phyloP scores from a whole-genome alignment of 2,113 vertebrate species.

The Stegostoma tigrinum region DNA sequence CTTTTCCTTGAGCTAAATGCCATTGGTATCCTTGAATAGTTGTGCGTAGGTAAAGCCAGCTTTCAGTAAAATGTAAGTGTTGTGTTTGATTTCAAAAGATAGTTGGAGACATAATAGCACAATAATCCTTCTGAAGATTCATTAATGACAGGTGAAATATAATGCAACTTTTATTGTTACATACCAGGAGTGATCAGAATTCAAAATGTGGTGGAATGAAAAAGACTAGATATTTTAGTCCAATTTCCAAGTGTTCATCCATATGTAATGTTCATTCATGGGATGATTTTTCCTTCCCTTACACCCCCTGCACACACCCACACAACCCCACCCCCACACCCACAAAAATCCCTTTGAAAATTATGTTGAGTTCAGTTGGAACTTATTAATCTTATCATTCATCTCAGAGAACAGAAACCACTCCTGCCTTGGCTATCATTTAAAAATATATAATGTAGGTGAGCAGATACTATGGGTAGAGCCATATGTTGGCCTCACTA shows the following conservation, averaged over 20 bases:
- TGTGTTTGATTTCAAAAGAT: background rate
- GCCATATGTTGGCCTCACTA: background rate
- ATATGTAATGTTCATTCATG: background rate
- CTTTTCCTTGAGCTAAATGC: background rate
- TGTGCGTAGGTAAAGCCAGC: background rate
- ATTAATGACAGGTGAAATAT: background rate
- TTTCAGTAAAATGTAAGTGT: background rate
- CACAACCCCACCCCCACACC: background rate
- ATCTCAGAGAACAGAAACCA: background rate
- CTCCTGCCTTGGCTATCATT: background rate
- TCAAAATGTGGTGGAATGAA: background rate
- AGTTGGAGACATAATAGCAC: background rate
- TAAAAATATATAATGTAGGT: background rate
- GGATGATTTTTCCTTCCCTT: background rate
- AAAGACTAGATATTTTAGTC: background rate
- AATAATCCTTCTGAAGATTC: background rate
- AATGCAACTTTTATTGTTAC: background rate
- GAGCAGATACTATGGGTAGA: background rate
- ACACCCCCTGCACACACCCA: no score
- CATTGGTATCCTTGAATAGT: background rate
- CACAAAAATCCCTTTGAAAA: background rate
- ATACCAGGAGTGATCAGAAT: background rate
- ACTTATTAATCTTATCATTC: background rate
- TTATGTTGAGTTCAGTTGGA: background rate
- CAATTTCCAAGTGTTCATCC: background rate